Evolutionary conservation across 1,140 invertebrate genomes (phyloP).

Genomic region (Rhyzopertha dominica): DNA sequence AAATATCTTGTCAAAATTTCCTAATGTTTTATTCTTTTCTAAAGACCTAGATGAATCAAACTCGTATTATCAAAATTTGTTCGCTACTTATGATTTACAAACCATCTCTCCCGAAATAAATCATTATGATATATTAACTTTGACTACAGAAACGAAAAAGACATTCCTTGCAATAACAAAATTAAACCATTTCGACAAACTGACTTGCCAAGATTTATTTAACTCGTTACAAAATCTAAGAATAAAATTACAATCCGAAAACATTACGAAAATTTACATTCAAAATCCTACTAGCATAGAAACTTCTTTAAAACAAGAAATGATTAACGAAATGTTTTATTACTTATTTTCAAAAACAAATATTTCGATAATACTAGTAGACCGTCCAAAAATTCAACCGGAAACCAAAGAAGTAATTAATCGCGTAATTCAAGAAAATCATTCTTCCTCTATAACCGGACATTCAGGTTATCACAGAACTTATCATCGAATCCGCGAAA

Average conservation of each 20-base stretch:
- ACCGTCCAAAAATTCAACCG: constrained; percentile 26
- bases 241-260: background rate
- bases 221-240: background rate
- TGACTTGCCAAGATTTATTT: constrained; percentile 2
- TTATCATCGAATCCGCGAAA: constrained; percentile 35
- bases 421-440: constrained; percentile 37
- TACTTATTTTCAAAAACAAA: too few relatives aligned
- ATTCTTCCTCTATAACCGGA: constrained; percentile 37
- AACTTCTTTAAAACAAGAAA: constrained; percentile 27
- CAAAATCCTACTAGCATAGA: background rate
- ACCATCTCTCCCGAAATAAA: background rate
- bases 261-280: constrained; percentile 1
- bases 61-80: background rate
- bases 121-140: constrained; percentile 1
- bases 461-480: constrained; percentile 39
- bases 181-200: background rate
- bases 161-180: background rate
- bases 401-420: too few relatives aligned
- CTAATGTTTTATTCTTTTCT: constrained; percentile 1
- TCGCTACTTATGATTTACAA: background rate
- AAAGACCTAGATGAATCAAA: constrained; percentile 4
- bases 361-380: constrained; percentile 16
- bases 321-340: too few relatives aligned
- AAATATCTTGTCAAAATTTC: background rate
- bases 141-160: constrained; percentile 1